A percentile compares a stretch with the other conserved stretches of the same genome.
phyloP scores from a whole-genome alignment of 2,797 vertebrate species.

The Crocodylus rhombifer region DNA sequence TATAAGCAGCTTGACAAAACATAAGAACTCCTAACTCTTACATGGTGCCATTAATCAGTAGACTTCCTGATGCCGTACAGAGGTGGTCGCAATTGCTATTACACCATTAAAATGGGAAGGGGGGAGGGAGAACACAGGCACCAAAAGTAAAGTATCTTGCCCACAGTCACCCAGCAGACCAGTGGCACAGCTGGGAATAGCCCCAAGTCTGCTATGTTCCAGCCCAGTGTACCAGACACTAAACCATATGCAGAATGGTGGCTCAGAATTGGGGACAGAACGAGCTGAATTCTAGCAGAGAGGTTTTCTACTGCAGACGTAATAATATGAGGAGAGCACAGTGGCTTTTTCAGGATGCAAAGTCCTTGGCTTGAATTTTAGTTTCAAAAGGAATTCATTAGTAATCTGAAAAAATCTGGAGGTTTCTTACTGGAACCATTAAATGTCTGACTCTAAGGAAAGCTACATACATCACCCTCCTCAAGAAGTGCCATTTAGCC shows the following conservation, averaged over 20 bases:
- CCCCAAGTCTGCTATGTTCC: background rate
- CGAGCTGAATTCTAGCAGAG: background rate
- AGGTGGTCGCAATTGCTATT: fast-evolving
- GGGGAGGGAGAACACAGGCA: background rate
- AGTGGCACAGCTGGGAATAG: background rate
- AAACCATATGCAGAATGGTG: background rate
- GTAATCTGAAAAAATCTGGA: slow-evolving; percentile 7
- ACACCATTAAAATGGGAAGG: too few species aligned
- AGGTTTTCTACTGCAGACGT: background rate
- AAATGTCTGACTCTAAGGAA: slow-evolving; percentile 30
- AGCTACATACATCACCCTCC: slow-evolving; percentile 55
- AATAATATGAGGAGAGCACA: fast-evolving
- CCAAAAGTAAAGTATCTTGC: too few species aligned
- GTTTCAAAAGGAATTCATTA: background rate
- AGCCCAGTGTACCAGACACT: background rate
- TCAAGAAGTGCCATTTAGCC: slow-evolving; percentile 37
- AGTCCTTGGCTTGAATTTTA: background rate
- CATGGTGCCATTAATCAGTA: background rate
- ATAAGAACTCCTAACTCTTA: background rate
- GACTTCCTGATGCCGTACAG: background rate
- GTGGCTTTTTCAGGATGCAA: background rate
- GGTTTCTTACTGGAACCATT: slow-evolving; percentile 23
- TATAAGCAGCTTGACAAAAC: fast-evolving
- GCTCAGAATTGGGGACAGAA: background rate
- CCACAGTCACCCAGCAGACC: background rate